Conservation (phyloP, 2,888 invertebrate species). For the Cremastobaeus sp. region DNA sequence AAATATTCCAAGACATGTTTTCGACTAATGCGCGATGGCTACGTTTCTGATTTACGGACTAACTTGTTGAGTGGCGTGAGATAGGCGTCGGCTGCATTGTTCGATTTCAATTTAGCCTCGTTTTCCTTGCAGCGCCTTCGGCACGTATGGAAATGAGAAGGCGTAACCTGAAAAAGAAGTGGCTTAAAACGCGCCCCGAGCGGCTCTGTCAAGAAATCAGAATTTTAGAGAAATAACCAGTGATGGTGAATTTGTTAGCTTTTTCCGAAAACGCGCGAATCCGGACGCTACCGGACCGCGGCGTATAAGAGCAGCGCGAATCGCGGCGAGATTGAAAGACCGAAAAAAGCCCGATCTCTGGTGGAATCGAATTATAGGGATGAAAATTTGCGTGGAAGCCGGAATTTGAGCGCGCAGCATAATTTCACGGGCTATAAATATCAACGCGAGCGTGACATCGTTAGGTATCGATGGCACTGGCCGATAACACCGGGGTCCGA, state of each 20-base stretch:
- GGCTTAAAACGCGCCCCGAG: constrained; percentile 59
- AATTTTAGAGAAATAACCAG: no score
- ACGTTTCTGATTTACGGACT: constrained; percentile 69
- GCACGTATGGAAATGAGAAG: constrained; percentile 65
- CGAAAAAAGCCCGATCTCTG: no score
- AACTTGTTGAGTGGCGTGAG: constrained; percentile 67
- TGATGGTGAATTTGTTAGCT: no score
- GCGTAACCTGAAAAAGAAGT: constrained; percentile 61
- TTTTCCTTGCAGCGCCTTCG: constrained; percentile 53
- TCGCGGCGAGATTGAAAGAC: no score
- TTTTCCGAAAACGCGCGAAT: no score
- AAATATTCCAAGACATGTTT: constrained; percentile 57
- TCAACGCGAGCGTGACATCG: constrained; percentile 57
- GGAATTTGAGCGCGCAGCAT: constrained; percentile 49
- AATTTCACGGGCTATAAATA: constrained; percentile 59
- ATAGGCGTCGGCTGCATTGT: constrained; percentile 62
- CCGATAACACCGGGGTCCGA: constrained; percentile 53
- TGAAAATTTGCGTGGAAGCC: constrained; percentile 42
- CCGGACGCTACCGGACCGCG: no score
- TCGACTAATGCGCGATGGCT: constrained; percentile 54
- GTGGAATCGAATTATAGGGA: constrained; percentile 40
- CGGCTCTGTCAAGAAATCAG: constrained; percentile 57
- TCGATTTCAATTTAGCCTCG: constrained; percentile 61
- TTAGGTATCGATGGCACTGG: constrained; percentile 53
- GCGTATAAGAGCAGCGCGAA: no score